Evolutionary conservation across 2,113 vertebrate species (phyloP).

Genomic region (Silurus meridionalis): DNA sequence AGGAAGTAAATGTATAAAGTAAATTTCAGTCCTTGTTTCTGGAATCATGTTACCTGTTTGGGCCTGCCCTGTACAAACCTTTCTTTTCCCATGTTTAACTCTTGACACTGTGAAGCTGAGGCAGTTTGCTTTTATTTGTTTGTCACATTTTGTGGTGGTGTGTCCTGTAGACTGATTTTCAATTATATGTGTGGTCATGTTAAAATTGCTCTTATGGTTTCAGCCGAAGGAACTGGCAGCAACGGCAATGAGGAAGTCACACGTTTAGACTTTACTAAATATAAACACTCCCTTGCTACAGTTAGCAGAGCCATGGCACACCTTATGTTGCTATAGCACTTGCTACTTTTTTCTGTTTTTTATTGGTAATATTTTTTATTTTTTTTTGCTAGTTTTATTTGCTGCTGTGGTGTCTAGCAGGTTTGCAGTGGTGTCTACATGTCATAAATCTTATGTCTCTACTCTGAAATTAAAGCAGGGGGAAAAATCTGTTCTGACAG

Average conservation of each 20-base stretch:
- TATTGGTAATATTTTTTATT: conserved; percentile 12
- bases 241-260: background rate
- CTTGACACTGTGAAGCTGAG: conserved; percentile 44
- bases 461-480: conserved; percentile 61
- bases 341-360: background rate
- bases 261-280: conserved; percentile 16
- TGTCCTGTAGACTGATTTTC: conserved; percentile 78
- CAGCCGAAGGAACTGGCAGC: conserved; percentile 2
- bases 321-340: conserved; percentile 10
- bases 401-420: conserved; percentile 12
- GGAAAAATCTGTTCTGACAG: background rate
- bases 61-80: conserved; percentile 48
- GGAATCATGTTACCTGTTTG: conserved; percentile 60
- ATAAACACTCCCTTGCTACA: background rate
- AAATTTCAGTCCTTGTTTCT: conserved; percentile 51
- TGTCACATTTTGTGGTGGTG: conserved; percentile 78
- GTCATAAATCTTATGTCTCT: conserved; percentile 38
- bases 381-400: conserved; percentile 20
- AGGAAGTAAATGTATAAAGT: background rate
- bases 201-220: conserved; percentile 20
- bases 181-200: conserved; percentile 12
- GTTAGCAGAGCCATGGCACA: background rate
- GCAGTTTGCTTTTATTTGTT: conserved; percentile 37
- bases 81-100: conserved; percentile 59
- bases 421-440: conserved; percentile 42